Conservation (phyloP, 2,113 vertebrate species). For the Mixornis gularis region DNA sequence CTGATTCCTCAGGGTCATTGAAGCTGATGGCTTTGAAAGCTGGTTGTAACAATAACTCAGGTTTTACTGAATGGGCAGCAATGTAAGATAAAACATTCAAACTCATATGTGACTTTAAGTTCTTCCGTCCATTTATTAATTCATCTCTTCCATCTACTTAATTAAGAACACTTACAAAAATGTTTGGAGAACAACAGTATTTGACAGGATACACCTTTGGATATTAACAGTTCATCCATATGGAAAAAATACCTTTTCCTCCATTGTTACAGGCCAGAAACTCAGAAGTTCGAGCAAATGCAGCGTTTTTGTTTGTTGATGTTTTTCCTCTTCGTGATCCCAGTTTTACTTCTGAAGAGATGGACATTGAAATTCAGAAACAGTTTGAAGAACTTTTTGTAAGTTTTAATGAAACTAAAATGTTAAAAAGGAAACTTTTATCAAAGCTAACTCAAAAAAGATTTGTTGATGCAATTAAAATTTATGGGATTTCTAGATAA, state of each 20-base stretch:
- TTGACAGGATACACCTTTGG: neutral
- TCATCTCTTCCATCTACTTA: neutral
- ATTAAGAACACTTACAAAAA: neutral
- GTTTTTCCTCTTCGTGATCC: slow-evolving; percentile 90
- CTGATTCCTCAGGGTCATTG: neutral
- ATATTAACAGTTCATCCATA: neutral
- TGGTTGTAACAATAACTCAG: neutral
- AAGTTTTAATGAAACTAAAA: slow-evolving; percentile 32
- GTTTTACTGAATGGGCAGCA: neutral
- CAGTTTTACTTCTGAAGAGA: slow-evolving; percentile 65
- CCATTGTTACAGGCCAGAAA: slow-evolving; percentile 78
- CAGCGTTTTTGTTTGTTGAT: slow-evolving; percentile 87
- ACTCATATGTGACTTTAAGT: neutral
- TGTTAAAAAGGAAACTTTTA: neutral
- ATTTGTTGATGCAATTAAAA: neutral
- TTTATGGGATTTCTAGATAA: neutral
- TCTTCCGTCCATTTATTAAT: neutral
- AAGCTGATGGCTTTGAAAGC: neutral
- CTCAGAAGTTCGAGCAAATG: slow-evolving; percentile 89
- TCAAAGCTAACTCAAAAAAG: neutral
- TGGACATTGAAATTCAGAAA: slow-evolving; percentile 84
- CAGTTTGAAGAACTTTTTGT: slow-evolving; percentile 91
- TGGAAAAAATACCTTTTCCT: neutral
- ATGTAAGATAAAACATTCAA: neutral
- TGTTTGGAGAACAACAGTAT: neutral